Evolutionary conservation across 2,113 vertebrate species (phyloP).

Genomic region (Erythrocercus mccallii): DNA sequence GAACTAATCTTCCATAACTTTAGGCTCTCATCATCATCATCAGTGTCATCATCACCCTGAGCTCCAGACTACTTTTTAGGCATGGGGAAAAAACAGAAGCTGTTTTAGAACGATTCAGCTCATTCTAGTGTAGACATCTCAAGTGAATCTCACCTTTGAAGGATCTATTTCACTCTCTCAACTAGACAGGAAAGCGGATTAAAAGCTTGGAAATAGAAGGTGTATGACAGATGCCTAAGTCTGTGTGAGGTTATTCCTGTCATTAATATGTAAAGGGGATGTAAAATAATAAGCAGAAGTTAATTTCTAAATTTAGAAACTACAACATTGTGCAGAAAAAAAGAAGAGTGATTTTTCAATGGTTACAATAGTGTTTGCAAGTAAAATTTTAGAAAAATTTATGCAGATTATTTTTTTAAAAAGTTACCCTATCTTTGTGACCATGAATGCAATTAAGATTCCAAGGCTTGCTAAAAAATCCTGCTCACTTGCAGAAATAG

Average conservation of each 20-base stretch:
- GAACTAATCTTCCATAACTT: slow-evolving; percentile 3
- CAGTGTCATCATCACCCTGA: neutral
- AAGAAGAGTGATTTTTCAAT: neutral
- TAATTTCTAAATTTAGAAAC: neutral
- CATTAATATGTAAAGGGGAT: neutral
- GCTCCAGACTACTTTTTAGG: neutral
- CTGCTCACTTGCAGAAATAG: neutral
- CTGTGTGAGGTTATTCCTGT: neutral
- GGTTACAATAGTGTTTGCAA: neutral
- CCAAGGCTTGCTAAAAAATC: neutral
- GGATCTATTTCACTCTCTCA: neutral
- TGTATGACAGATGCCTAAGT: neutral
- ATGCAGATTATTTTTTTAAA: neutral
- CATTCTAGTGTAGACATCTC: neutral
- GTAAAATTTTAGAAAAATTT: neutral
- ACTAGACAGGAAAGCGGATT: neutral
- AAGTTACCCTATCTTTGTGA: neutral
- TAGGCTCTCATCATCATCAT: neutral
- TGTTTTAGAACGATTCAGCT: neutral
- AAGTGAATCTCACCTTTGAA: neutral
- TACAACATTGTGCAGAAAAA: neutral
- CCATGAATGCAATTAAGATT: neutral
- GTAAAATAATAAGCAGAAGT: neutral
- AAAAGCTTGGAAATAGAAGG: neutral
- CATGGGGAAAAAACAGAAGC: neutral